Evolutionary conservation across 2,888 invertebrate genomes (phyloP).

Genomic region (Arctia plantaginis): DNA sequence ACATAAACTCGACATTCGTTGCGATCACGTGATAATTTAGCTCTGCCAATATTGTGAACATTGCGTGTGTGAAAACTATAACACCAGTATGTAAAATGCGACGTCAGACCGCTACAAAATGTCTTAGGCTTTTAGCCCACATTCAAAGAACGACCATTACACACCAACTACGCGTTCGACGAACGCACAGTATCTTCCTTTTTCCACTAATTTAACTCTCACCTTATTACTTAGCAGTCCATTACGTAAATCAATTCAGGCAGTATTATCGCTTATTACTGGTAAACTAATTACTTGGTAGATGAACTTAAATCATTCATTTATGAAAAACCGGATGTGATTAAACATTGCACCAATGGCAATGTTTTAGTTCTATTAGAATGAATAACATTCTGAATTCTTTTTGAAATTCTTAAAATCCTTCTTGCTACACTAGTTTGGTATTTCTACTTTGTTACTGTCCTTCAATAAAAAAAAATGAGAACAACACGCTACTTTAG

Average conservation of each 20-base stretch:
- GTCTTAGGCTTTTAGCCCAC: not conserved
- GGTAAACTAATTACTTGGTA: too few species aligned
- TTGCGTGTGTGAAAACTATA: not conserved
- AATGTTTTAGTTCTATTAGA: not conserved
- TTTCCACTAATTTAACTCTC: too few species aligned
- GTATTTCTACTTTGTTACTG: too few species aligned
- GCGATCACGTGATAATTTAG: not conserved
- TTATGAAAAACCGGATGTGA: too few species aligned
- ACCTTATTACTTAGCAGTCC: too few species aligned
- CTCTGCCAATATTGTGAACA: not conserved
- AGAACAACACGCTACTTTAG: too few species aligned
- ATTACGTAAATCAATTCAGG: too few species aligned
- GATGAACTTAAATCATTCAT: too few species aligned
- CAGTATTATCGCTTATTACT: too few species aligned
- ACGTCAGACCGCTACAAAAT: not conserved
- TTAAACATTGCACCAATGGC: not conserved
- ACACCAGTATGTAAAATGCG: not conserved
- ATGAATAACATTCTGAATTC: not conserved
- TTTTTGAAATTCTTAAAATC: not conserved
- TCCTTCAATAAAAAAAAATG: too few species aligned
- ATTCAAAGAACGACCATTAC: not conserved
- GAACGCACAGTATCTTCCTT: not conserved
- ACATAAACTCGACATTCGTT: not conserved
- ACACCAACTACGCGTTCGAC: not conserved
- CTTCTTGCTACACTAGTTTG: not conserved